These are phyloP conservation scores for Serripes groenlandicus DNA, from an alignment of 2,888 invertebrate genomes.

Conservation along the genomic window DNA sequence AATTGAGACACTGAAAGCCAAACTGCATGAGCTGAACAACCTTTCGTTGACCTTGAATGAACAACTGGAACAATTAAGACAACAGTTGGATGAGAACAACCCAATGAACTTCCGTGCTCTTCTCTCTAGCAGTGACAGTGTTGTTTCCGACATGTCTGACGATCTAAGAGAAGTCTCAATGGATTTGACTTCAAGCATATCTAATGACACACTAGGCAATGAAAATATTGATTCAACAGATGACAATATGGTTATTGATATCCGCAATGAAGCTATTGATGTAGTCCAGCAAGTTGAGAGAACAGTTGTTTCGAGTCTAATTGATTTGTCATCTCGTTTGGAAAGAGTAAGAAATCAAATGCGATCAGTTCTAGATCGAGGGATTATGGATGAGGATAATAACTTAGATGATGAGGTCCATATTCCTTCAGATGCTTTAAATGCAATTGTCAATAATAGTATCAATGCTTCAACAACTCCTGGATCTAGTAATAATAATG, in stretches of 20 bases:
- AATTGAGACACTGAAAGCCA: conserved; percentile 71
- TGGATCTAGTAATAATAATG: not conserved
- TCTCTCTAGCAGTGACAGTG: conserved; percentile 50
- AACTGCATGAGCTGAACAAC: conserved; percentile 70
- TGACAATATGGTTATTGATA: not conserved
- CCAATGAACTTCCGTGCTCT: conserved; percentile 20
- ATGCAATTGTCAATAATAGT: conserved; percentile 53
- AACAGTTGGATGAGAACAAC: conserved; percentile 56
- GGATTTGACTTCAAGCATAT: conserved; percentile 46
- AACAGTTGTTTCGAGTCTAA: conserved; percentile 59
- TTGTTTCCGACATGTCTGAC: conserved; percentile 55
- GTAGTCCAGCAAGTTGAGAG: conserved; percentile 63
- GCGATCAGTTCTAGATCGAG: conserved; percentile 58
- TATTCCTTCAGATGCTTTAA: conserved; percentile 49
- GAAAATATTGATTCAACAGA: conserved; percentile 15
- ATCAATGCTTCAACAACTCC: conserved; percentile 5
- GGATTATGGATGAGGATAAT: conserved; percentile 45
- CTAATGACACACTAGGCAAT: conserved; percentile 31
- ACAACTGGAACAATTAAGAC: conserved; percentile 71
- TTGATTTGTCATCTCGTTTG: conserved; percentile 60
- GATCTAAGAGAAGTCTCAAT: conserved; percentile 48
- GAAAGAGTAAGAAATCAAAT: conserved; percentile 61
- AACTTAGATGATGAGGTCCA: conserved; percentile 51
- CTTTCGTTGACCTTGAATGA: conserved; percentile 70
- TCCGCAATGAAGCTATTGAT: conserved; percentile 44